Percentiles rank a stretch among this genome's conserved stretches.
phyloP scores from a whole-genome alignment of 2,888 invertebrate species.

The Harmothoe impar region DNA sequence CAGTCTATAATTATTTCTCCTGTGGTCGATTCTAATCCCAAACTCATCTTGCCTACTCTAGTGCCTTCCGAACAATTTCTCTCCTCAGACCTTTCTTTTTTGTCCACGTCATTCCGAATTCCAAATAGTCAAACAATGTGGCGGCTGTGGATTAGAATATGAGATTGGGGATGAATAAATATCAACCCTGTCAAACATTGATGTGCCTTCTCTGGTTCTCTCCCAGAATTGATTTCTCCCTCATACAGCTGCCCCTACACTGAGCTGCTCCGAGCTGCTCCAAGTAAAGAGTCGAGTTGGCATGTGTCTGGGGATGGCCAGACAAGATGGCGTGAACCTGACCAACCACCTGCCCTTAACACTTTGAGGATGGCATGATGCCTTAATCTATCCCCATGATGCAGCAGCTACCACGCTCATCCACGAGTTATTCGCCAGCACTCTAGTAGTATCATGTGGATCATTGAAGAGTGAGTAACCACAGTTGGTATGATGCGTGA shows the following conservation, averaged over 20 bases:
- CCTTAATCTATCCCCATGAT: too few relatives aligned
- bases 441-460: too few relatives aligned
- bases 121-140: slow-evolving; percentile 15
- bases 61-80: neutral
- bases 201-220: neutral
- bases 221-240: neutral
- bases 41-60: too few relatives aligned
- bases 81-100: neutral
- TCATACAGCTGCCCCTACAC: neutral
- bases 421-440: too few relatives aligned
- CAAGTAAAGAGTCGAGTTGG: neutral
- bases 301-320: slow-evolving; percentile 14
- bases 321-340: neutral
- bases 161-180: slow-evolving; percentile 6
- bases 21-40: too few relatives aligned
- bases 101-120: neutral
- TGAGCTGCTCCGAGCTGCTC: neutral
- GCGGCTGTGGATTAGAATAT: neutral
- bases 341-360: too few relatives aligned
- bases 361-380: too few relatives aligned
- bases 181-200: neutral
- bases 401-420: too few relatives aligned
- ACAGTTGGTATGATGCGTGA: too few relatives aligned
- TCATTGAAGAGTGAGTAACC: too few relatives aligned
- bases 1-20: too few relatives aligned